Percentiles rank a stretch among this genome's conserved stretches.
phyloP scores from a whole-genome alignment of 2,113 vertebrate species.

The Agapornis roseicollis region DNA sequence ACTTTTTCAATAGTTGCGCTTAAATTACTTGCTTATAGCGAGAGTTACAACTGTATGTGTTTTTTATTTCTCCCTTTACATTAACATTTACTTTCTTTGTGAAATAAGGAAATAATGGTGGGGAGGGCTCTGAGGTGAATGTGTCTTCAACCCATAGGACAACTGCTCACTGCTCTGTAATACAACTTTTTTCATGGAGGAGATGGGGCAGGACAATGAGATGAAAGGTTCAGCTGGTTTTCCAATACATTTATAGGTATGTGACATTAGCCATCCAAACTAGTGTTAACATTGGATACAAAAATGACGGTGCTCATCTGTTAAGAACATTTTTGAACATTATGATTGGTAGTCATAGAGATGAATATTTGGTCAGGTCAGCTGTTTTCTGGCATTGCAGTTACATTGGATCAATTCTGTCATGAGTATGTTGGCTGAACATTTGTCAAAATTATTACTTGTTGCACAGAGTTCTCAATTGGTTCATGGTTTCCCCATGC shows the following conservation, averaged over 20 bases:
- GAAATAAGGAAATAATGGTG: not conserved
- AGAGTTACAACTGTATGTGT: not conserved
- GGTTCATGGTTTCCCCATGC: not conserved
- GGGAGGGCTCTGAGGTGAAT: not conserved
- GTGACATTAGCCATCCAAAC: not conserved
- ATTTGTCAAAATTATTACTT: conserved; percentile 20
- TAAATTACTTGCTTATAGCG: not conserved
- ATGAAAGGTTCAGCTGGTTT: not conserved
- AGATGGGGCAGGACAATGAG: not conserved
- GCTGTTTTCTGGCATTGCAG: not conserved
- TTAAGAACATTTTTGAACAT: not conserved
- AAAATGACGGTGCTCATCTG: not conserved
- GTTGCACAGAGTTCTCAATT: not conserved
- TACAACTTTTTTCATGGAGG: not conserved
- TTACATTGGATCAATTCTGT: conserved; percentile 2
- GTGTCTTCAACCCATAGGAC: not conserved
- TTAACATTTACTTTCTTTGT: not conserved
- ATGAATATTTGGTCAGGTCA: not conserved
- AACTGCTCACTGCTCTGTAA: not conserved
- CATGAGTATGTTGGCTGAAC: not conserved
- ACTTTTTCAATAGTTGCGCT: not conserved
- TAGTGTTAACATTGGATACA: not conserved
- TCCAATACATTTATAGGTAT: not conserved
- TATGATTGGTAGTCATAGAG: not conserved
- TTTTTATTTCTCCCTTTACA: not conserved